Conservation (phyloP, 2,797 vertebrate species). For the Danio kyathit region DNA sequence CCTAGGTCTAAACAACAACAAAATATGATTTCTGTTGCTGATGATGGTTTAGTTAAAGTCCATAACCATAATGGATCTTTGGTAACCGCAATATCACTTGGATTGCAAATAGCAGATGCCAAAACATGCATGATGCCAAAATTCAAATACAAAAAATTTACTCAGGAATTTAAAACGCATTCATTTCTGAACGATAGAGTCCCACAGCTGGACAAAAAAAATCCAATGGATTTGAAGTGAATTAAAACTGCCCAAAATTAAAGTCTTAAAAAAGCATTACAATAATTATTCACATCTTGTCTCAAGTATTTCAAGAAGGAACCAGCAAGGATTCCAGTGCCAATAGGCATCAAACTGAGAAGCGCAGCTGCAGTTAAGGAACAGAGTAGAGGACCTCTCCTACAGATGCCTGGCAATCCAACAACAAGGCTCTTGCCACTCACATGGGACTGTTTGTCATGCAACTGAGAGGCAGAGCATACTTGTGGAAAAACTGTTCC, state of each 20-base stretch:
- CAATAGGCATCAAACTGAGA: constrained; percentile 54
- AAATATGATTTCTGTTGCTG: no score
- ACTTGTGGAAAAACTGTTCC: constrained; percentile 50
- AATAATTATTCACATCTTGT: not conserved
- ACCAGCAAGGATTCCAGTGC: constrained; percentile 23
- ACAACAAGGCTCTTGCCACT: constrained; percentile 51
- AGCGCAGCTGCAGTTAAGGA: constrained; percentile 27
- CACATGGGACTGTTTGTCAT: constrained; percentile 57
- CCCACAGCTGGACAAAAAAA: not conserved
- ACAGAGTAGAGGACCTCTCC: constrained; percentile 20
- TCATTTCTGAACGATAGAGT: not conserved
- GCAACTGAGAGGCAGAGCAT: constrained; percentile 40
- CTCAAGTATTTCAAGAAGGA: not conserved
- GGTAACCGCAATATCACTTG: no score
- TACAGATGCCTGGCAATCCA: constrained; percentile 45
- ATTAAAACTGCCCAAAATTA: constrained; percentile 3
- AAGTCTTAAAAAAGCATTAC: not conserved
- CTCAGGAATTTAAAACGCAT: no score
- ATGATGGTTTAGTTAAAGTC: no score
- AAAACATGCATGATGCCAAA: no score
- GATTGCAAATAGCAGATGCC: no score
- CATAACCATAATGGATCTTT: no score
- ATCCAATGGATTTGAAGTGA: not conserved
- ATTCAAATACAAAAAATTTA: no score
- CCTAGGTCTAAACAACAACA: no score